These are phyloP conservation scores for Halcyon senegalensis DNA, from an alignment of 2,113 vertebrate genomes.

Conservation along the genomic window DNA sequence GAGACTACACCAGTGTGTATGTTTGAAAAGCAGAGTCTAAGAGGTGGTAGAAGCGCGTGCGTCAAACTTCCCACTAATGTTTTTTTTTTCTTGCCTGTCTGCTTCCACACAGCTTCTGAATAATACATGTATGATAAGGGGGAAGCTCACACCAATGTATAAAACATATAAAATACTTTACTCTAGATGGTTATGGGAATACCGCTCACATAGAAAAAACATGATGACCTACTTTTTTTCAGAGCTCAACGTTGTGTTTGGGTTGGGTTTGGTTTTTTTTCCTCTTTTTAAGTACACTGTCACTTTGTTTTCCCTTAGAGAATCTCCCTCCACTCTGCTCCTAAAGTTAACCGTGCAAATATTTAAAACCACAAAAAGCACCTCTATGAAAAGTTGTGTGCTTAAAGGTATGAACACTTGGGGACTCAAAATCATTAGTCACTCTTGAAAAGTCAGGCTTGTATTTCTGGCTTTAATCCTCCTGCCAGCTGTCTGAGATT, in stretches of 20 bases:
- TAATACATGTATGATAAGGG: constrained; percentile 12
- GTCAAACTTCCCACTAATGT: constrained; percentile 36
- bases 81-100: constrained; percentile 21
- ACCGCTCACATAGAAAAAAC: not conserved
- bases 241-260: not conserved
- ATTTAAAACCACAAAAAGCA: not conserved
- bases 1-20: not conserved
- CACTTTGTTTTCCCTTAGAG: constrained; percentile 13
- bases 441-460: not conserved
- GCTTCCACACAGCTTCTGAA: constrained; percentile 29
- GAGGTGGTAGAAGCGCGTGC: not conserved
- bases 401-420: not conserved
- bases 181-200: not conserved
- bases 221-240: constrained; percentile 27
- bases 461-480: not conserved
- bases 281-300: not conserved
- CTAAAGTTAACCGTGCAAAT: not conserved
- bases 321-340: not conserved
- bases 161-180: not conserved
- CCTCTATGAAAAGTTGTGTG: not conserved
- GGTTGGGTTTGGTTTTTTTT: not conserved
- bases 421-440: not conserved
- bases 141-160: not conserved
- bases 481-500: not conserved
- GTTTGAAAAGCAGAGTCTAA: not conserved